A percentile compares a stretch with the other conserved stretches of the same genome.
Evolutionary conservation across 1,140 invertebrate species (phyloP).

Genomic region (Neotoxoptera formosana): DNA sequence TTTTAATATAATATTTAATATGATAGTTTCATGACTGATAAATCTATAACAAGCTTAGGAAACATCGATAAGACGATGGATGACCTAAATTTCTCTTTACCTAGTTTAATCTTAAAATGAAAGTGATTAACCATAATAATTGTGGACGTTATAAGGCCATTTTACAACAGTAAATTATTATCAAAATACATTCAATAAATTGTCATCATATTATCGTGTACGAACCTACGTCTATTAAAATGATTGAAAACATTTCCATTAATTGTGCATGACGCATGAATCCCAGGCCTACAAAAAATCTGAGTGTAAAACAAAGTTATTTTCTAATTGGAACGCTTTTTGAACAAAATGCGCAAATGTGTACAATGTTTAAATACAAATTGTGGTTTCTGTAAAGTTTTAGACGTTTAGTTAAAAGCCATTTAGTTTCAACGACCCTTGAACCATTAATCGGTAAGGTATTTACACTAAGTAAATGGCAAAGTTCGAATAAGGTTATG

Average conservation of each 20-base stretch:
- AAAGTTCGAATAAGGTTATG: conserved; percentile 9
- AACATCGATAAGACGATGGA: too few species aligned
- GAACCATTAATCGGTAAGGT: conserved; percentile 25
- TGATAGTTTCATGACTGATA: too few species aligned
- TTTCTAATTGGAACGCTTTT: not conserved
- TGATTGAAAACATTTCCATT: not conserved
- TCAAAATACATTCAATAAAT: not conserved
- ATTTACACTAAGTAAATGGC: conserved; percentile 10
- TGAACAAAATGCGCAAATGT: not conserved
- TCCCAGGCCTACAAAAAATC: not conserved
- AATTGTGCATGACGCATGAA: not conserved
- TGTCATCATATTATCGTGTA: not conserved
- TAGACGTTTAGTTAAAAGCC: conserved; percentile 22
- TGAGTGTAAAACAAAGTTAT: not conserved
- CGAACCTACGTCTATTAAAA: not conserved
- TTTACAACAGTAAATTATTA: not conserved
- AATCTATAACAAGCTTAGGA: too few species aligned
- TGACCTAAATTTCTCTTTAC: too few species aligned
- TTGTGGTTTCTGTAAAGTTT: conserved; percentile 3
- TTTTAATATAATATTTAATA: too few species aligned
- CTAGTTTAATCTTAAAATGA: too few species aligned
- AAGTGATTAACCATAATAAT: too few species aligned
- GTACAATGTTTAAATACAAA: not conserved
- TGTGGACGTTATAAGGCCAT: too few species aligned
- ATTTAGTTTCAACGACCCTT: conserved; percentile 27